phyloP scores from a whole-genome alignment of 2,888 invertebrate genomes.

The Alsophila aescularia region DNA sequence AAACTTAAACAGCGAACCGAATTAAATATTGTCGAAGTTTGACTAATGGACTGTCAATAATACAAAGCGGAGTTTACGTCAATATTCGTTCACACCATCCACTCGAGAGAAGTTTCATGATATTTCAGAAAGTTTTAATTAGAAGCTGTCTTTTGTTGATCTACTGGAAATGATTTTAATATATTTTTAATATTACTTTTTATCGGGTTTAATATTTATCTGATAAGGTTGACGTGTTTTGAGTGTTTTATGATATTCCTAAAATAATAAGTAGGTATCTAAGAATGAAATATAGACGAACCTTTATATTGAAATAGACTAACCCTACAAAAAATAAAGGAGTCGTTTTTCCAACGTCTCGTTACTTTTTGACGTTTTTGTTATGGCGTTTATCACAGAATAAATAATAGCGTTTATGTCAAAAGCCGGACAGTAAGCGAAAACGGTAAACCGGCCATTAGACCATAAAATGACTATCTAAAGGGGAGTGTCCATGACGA shows the following conservation, averaged over 20 bases:
- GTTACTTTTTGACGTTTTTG: too few species aligned
- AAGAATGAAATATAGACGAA: too few species aligned
- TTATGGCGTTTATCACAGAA: too few species aligned
- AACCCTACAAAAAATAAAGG: too few species aligned
- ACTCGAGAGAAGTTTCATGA: conserved; percentile 36
- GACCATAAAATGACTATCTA: too few species aligned
- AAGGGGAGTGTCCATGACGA: too few species aligned
- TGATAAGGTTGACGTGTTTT: conserved; percentile 19
- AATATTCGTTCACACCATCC: conserved; percentile 9
- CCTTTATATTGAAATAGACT: too few species aligned
- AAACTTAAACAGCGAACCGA: neutral
- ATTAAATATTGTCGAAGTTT: conserved; percentile 13
- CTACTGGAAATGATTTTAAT: conserved; percentile 37
- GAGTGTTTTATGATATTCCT: neutral
- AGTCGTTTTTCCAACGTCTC: too few species aligned
- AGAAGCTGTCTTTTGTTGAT: conserved; percentile 43
- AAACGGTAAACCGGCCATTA: too few species aligned
- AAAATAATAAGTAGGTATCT: neutral
- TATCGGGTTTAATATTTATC: conserved; percentile 34
- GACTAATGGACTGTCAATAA: conserved; percentile 10
- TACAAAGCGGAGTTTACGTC: conserved; percentile 3
- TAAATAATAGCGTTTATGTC: too few species aligned
- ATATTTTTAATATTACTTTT: conserved; percentile 45
- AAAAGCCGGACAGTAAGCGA: too few species aligned
- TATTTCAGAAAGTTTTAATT: conserved; percentile 53